Percentiles rank a stretch among this genome's conserved stretches.
phyloP scores from a whole-genome alignment of 2,797 vertebrate genomes.

The Yasuhikotakia modesta region DNA sequence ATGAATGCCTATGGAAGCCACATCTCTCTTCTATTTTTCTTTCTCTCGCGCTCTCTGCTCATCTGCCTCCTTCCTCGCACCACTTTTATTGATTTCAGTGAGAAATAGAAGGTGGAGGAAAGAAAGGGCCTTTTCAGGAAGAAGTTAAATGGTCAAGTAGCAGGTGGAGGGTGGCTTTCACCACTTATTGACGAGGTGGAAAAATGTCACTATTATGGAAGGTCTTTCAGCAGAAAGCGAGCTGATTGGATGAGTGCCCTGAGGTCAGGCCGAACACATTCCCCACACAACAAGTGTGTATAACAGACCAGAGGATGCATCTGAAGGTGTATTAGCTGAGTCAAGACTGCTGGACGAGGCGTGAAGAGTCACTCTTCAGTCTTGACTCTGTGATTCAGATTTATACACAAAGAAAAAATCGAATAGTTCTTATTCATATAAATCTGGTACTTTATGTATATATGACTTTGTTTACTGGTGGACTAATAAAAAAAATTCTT shows the following conservation, averaged over 20 bases:
- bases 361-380: constrained; percentile 31
- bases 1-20: constrained; percentile 16
- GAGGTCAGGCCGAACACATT: constrained; percentile 79
- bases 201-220: constrained; percentile 87
- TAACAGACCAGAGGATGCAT: constrained; percentile 78
- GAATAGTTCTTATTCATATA: background rate
- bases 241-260: constrained; percentile 84
- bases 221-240: constrained; percentile 82
- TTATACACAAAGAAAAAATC: background rate
- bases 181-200: constrained; percentile 85
- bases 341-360: constrained; percentile 60
- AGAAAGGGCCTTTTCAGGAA: constrained; percentile 83
- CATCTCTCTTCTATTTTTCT: constrained; percentile 37
- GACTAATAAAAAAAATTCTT: background rate
- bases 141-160: constrained; percentile 88
- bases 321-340: constrained; percentile 68
- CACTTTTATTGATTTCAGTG: constrained; percentile 83
- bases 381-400: background rate
- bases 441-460: background rate
- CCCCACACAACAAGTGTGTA: constrained; percentile 76
- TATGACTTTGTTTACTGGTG: background rate
- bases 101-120: constrained; percentile 78
- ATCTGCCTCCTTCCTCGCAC: constrained; percentile 76
- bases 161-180: constrained; percentile 83
- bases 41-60: constrained; percentile 68